phyloP scores from a whole-genome alignment of 2,113 vertebrate species.

The Oncorhynchus tshawytscha region DNA sequence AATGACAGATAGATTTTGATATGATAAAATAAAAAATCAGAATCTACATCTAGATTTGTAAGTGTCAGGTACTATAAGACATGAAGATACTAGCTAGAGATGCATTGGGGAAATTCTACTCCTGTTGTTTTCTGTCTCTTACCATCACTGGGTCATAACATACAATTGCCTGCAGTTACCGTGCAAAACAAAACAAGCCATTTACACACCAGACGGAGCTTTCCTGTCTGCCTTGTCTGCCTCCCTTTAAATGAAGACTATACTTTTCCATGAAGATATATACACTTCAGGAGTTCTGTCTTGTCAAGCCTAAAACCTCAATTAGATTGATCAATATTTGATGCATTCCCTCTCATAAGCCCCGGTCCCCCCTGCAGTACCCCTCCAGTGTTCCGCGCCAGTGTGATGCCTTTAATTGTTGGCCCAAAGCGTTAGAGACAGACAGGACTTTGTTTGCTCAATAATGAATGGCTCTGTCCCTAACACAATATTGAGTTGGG shows the following conservation, averaged over 20 bases:
- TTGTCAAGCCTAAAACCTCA: constrained; percentile 75
- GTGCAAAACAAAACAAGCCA: constrained; percentile 58
- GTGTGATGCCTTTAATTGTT: constrained; percentile 75
- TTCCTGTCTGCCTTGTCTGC: constrained; percentile 38
- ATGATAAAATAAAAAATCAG: no score
- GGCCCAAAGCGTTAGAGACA: constrained; percentile 75
- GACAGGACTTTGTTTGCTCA: constrained; percentile 75
- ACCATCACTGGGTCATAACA: constrained; percentile 56
- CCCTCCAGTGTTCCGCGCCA: constrained; percentile 53
- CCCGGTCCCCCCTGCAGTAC: constrained; percentile 43
- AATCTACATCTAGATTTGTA: not conserved
- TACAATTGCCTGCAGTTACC: constrained; percentile 66
- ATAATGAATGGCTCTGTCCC: constrained; percentile 73
- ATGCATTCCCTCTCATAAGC: constrained; percentile 65
- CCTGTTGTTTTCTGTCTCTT: constrained; percentile 38
- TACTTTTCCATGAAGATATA: constrained; percentile 56
- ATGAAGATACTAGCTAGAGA: no score
- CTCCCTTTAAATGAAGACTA: constrained; percentile 48
- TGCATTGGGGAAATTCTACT: not conserved
- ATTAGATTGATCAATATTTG: constrained; percentile 78
- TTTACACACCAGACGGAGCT: constrained; percentile 59
- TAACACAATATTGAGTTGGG: constrained; percentile 70
- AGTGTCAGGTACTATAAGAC: not conserved
- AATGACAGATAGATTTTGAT: not conserved
- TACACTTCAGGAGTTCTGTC: constrained; percentile 63